These are phyloP conservation scores for Subacronicta megacephala DNA, from an alignment of 2,888 invertebrate species.

Conservation along the genomic window DNA sequence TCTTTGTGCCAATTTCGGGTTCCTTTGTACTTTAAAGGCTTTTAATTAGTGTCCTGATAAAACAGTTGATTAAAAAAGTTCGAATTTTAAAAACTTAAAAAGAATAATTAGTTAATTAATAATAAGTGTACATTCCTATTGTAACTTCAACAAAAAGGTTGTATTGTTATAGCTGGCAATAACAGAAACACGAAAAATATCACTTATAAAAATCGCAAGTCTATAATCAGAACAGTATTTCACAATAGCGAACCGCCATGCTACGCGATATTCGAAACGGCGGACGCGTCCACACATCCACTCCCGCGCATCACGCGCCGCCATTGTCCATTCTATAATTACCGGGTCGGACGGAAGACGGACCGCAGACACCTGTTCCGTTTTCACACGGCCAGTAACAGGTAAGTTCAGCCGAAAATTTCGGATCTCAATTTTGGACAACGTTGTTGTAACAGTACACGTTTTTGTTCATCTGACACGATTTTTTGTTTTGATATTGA, in stretches of 20 bases:
- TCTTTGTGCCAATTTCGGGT: no score
- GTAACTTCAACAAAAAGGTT: constrained; percentile 20
- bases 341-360: constrained; percentile 76
- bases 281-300: constrained; percentile 58
- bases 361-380: constrained; percentile 84
- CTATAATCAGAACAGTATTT: constrained; percentile 51
- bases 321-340: constrained; percentile 84
- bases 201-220: constrained; percentile 35
- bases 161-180: constrained; percentile 13
- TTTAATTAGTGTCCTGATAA: constrained; percentile 9
- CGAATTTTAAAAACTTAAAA: no score
- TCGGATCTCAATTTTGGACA: constrained; percentile 70
- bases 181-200: constrained; percentile 35
- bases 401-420: constrained; percentile 74
- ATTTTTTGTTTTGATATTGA: constrained; percentile 38
- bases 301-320: constrained; percentile 79
- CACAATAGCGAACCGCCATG: constrained; percentile 46
- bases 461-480: constrained; percentile 76
- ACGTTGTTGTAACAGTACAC: constrained; percentile 74
- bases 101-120: no score
- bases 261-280: constrained; percentile 44
- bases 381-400: constrained; percentile 86
- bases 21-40: constrained; percentile 3
- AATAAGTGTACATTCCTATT: constrained; percentile 16
- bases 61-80: neutral